Evolutionary conservation across 2,888 invertebrate species (phyloP), one percentile per base, ranked within the genome.

Genomic region (Tachina grossa): DNA sequence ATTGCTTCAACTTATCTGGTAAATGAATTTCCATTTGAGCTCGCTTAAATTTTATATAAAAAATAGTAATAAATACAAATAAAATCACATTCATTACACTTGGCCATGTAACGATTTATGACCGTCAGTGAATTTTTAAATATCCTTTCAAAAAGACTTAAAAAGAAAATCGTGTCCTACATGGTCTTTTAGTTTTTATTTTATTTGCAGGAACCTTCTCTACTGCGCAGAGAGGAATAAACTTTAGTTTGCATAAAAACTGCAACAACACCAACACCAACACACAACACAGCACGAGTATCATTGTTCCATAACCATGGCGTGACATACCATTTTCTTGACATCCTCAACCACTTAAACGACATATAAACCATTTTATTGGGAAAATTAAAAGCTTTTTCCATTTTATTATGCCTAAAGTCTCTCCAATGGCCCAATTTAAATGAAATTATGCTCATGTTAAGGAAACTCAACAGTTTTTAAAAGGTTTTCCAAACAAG

Each of bases 341-440:
- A 69, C 75, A 79, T 57, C 55, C 43, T 43, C 22, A 61, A 22
- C 41, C 81, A 53, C 75, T 82, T 72, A 74, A 69, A 80, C 57
- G 71, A 53, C 78, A 75, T 59, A 71, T 69, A 81, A 78, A 65
- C 51, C 78, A 82, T 55, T 85, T 85, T 85, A 85, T 82, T 85
- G 71, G 71, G 71, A 74, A 79, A 82, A 79, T 85, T 85, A 79
- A 85, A 82, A 85, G 85, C 85, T 85, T 85, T 31, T 82, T 85
- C 57, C 78, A 82, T 85, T 85, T 78, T 69, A 72, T 79, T 65
- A 69, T 69, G 82, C 82, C 82, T 63, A 45, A 31, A 82, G 82
- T 69, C 79, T 75, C 71, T 75, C 71, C 61, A 82, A 85, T 85
- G 82, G 82, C 82, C 82, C 74, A 82, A 82, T 82, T 85, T 82